Conservation (phyloP, 2,113 vertebrate species). For the Ailurus styani region DNA sequence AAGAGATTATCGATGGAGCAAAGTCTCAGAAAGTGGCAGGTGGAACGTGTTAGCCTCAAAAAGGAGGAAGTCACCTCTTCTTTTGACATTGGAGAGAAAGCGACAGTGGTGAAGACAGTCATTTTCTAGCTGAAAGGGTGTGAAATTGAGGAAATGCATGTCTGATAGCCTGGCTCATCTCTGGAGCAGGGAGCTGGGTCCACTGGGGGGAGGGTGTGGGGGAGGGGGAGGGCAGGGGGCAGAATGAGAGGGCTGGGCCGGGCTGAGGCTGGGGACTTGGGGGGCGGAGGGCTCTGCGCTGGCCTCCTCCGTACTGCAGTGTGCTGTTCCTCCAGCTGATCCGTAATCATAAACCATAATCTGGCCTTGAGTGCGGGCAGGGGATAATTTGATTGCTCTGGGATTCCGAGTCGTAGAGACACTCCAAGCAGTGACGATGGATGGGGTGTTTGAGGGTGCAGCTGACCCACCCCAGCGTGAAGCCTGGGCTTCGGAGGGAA, state of each 20-base stretch:
- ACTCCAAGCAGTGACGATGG: neutral
- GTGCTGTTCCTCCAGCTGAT: neutral
- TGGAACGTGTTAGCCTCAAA: neutral
- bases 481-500: neutral
- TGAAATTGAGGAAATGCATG: neutral
- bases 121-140: neutral
- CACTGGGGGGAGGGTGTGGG: neutral
- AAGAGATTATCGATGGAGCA: neutral
- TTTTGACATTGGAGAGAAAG: neutral
- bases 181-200: neutral
- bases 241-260: neutral
- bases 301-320: neutral
- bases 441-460: neutral
- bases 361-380: neutral
- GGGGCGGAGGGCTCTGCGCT: neutral
- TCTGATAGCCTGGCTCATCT: neutral
- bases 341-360: neutral
- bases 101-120: neutral
- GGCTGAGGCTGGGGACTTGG: neutral
- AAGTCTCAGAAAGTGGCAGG: neutral
- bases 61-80: neutral
- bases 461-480: neutral
- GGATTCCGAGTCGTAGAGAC: neutral
- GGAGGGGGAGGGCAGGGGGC: neutral
- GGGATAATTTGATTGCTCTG: neutral